phyloP scores from a whole-genome alignment of 2,797 vertebrate species.

The Taeniopygia guttata region DNA sequence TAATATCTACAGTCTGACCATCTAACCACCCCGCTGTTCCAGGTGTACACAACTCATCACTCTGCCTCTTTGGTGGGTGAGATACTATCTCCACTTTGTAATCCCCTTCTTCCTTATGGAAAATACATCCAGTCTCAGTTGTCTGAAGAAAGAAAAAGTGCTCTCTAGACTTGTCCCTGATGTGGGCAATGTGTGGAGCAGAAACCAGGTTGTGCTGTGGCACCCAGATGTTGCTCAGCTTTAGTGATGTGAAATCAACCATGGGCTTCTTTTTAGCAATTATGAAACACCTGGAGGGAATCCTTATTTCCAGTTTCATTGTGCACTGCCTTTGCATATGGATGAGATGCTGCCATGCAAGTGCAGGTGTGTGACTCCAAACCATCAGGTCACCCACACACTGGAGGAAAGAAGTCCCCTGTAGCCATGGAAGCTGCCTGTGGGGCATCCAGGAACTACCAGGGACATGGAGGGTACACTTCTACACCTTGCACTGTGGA shows the following conservation, averaged over 20 bases:
- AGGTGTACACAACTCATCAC: background rate
- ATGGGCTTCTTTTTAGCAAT: background rate
- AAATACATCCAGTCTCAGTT: background rate
- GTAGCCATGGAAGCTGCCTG: background rate
- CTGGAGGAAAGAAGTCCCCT: background rate
- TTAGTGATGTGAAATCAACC: background rate
- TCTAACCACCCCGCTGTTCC: background rate
- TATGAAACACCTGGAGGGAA: background rate
- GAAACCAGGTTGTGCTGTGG: background rate
- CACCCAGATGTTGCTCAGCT: background rate
- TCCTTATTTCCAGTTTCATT: background rate
- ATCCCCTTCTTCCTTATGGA: background rate
- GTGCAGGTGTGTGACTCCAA: background rate
- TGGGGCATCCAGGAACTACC: background rate
- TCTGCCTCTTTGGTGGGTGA: background rate
- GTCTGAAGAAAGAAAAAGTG: background rate
- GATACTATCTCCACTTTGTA: background rate
- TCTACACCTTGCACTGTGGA: background rate
- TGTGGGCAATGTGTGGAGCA: background rate
- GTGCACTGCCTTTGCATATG: background rate
- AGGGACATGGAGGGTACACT: background rate
- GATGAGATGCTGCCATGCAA: background rate
- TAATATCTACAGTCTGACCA: background rate
- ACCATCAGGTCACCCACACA: rapidly evolving
- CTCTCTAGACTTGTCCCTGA: background rate